phyloP scores from a whole-genome alignment of 1,140 invertebrate genomes.

The Brachystomella parvula region DNA sequence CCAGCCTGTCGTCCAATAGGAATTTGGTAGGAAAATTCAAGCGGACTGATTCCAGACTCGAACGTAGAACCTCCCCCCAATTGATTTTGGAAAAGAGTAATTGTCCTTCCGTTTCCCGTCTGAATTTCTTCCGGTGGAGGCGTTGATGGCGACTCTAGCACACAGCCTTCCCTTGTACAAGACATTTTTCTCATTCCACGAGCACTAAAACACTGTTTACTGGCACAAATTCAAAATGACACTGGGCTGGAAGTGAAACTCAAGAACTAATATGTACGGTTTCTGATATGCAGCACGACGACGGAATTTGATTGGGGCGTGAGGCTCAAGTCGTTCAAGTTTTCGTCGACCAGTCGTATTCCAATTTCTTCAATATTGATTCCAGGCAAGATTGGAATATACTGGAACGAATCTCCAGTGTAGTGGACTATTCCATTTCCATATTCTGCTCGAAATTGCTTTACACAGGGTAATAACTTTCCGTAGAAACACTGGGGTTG shows the following conservation, averaged over 20 bases:
- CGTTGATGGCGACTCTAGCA: too few relatives aligned
- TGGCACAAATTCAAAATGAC: too few relatives aligned
- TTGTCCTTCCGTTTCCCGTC: too few relatives aligned
- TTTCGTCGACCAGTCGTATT: not conserved
- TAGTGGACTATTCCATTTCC: not conserved
- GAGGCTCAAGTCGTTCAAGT: not conserved
- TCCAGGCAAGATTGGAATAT: not conserved
- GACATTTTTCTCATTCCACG: too few relatives aligned
- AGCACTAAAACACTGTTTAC: too few relatives aligned
- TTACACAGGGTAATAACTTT: not conserved
- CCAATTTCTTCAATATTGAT: not conserved
- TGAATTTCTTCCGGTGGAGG: too few relatives aligned
- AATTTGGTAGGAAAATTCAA: too few relatives aligned
- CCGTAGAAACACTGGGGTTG: not conserved
- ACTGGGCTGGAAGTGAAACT: too few relatives aligned
- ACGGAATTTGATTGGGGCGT: not conserved
- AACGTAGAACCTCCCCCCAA: too few relatives aligned
- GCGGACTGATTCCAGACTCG: not conserved
- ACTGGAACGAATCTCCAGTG: not conserved
- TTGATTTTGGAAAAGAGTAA: too few relatives aligned
- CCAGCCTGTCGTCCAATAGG: not conserved
- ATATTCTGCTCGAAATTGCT: not conserved
- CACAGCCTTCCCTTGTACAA: too few relatives aligned
- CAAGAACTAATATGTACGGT: not conserved
- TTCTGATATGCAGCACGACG: not conserved